These are phyloP conservation scores for Drosophila pseudotakahashii DNA, from an alignment of 2,888 invertebrate species.

Conservation along the genomic window DNA sequence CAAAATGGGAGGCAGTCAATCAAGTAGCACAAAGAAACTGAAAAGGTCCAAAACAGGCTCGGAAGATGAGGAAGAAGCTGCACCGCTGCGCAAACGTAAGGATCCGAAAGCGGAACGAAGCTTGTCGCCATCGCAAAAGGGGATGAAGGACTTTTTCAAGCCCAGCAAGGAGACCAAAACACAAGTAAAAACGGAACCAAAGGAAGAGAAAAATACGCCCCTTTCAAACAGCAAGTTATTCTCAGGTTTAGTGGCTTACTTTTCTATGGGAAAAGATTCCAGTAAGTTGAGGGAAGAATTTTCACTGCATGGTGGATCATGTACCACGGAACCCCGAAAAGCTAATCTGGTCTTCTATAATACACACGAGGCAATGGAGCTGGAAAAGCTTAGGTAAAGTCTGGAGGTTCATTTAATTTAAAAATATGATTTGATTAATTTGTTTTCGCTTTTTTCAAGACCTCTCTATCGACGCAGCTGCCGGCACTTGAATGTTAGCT, in stretches of 20 bases:
- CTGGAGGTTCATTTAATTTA: neutral
- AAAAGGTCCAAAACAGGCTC: constrained; percentile 31
- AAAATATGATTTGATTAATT: neutral
- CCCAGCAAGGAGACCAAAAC: constrained; percentile 30
- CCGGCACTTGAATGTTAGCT: constrained; percentile 77
- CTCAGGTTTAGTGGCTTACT: constrained; percentile 63
- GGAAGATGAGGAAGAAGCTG: constrained; percentile 35
- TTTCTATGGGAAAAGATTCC: constrained; percentile 44
- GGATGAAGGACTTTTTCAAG: constrained; percentile 56
- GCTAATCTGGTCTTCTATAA: constrained; percentile 73
- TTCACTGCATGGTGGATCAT: constrained; percentile 68
- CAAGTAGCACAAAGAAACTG: constrained; percentile 50
- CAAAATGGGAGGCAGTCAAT: neutral
- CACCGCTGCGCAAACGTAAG: constrained; percentile 42
- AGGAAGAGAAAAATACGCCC: neutral
- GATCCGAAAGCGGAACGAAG: constrained; percentile 31
- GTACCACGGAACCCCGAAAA: constrained; percentile 64
- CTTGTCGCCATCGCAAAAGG: constrained; percentile 32
- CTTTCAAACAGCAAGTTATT: constrained; percentile 59
- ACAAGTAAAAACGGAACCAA: constrained; percentile 18
- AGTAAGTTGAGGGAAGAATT: constrained; percentile 53
- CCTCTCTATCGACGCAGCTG: constrained; percentile 70
- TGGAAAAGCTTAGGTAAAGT: constrained; percentile 60
- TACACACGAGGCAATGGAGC: constrained; percentile 25
- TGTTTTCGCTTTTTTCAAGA: constrained; percentile 51